Evolutionary conservation across 2,797 vertebrate genomes (phyloP).

Genomic region (Karalla daura): DNA sequence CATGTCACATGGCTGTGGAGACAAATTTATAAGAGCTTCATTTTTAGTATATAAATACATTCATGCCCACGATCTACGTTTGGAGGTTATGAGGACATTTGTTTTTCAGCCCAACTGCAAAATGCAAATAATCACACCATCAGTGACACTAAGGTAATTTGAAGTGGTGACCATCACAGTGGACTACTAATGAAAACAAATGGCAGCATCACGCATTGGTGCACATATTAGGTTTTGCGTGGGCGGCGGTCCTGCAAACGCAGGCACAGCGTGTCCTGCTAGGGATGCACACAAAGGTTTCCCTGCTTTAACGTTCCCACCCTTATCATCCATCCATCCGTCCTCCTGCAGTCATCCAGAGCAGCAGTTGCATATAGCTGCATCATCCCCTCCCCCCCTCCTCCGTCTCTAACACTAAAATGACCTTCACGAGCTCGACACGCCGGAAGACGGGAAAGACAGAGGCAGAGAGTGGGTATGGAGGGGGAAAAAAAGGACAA

Average conservation of each 20-base stretch:
- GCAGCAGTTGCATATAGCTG: conserved; percentile 53
- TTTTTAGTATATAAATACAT: neutral
- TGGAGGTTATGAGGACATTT: neutral
- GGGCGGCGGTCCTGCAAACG: conserved; percentile 6
- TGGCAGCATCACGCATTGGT: conserved; percentile 20
- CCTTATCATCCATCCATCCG: conserved; percentile 49
- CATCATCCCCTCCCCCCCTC: conserved; percentile 58
- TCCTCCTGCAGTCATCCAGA: conserved; percentile 51
- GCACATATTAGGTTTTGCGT: conserved; percentile 5
- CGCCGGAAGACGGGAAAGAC: conserved; percentile 49
- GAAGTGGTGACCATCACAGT: conserved; percentile 21
- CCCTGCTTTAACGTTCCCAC: conserved; percentile 7
- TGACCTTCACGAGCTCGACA: conserved; percentile 75
- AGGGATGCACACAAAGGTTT: conserved; percentile 40
- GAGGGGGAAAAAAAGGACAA: neutral
- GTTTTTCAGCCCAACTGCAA: neutral
- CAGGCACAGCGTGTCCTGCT: conserved; percentile 18
- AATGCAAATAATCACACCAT: conserved; percentile 16
- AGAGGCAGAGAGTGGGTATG: conserved; percentile 32
- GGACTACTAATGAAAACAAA: conserved; percentile 56
- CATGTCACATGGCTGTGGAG: too few species aligned
- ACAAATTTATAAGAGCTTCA: neutral
- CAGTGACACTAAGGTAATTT: conserved; percentile 36
- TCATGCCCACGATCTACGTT: neutral
- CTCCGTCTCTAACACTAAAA: conserved; percentile 57